Evolutionary conservation across 2,113 vertebrate genomes (phyloP), one percentile per base, ranked within the genome.

Genomic region (Oreotrochilus melanogaster): DNA sequence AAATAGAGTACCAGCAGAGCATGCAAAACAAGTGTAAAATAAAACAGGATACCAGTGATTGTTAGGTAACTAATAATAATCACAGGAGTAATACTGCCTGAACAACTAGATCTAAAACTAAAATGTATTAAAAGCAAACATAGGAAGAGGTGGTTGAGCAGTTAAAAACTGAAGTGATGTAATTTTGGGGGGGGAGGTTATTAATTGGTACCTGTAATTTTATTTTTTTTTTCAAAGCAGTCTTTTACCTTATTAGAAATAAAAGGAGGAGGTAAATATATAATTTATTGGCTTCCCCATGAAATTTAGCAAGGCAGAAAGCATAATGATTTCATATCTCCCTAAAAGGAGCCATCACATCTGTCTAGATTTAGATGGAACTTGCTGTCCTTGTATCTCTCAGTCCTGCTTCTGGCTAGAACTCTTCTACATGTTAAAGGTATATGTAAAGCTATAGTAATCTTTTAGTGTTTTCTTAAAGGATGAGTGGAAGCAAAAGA

Each of bases 21-120:
- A 22, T 56, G 81, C 37, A 42, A 18, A 70, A 27, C 10, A 66
- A 79, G 39, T 53, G 70, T 92, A 92, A 96, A 93, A 89, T 91
- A 84, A 89, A 96, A 58, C 8, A 74, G 79, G 61, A 35, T 74
- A 72, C 86, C 78, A 94, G 71, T 76, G 67, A 93, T 76, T 81
- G 19, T 75, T 78, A 75, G 66, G 39, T 74, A 94, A 93, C 54
- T 54, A 88, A 67, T 74, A 94, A 78, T n/a, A 79, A 88, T 54
- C 42, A 62, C 14, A 18, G 42, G 67, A 88, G 4, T 45, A 76
- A 30, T 39, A 66, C 11, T 50, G 39, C 42, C 62, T 43, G 78
- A 94, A 74, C n/a, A 85, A 75, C 71, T 65, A 54, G 39, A 81
- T 70, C 61, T 88, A 42, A 95, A 85, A 60, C 31, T 50, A 22